Evolutionary conservation across 2,113 vertebrate genomes (phyloP), one percentile per base, ranked within the genome.

Genomic region (Elanus axillaris): DNA sequence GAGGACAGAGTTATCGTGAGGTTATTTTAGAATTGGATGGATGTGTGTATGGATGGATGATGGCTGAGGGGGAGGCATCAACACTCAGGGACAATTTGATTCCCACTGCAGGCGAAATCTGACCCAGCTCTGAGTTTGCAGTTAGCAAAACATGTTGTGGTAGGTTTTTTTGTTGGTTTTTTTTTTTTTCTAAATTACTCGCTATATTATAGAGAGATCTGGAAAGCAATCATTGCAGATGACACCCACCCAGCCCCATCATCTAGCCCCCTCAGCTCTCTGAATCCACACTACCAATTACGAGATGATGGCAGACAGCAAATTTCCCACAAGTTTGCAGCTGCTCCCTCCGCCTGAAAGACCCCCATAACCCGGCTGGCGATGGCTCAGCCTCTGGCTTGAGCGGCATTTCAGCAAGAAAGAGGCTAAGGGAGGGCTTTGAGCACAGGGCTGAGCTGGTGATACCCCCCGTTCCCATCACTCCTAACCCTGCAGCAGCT

Each of bases 251-350:
- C 60, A 62, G 38, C 48, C 64, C 53, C 86, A 32, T 63, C 69
- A 59, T 14, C 50, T 84, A 72, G 67, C 84, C 89, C 66, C 48
- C 93, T 68, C 90, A 38, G 58, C 75, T 77, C 77, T 84, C 56
- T 4, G 4, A 18, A 10, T 29, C 63, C 25, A 2, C 0, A 0
- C n/a, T 2, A 8, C 45, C 71, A 23, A 22, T 15, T 5, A 2
- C 7, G 34, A 32, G 82, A 13, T 48, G 80, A 85, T 7, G 23
- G 73, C 83, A 86, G 48, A 48, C 76, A 38, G 91, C 52, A 25
- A 75, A 85, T 88, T 85, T 68, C 64, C 79, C 76, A 58, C 87
- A 25, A 62, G 21, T 58, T 66, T 83, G 59, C 2, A 15, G 34
- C 63, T 76, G 55, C 42, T 73, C 31, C 78, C 82, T 62, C 67